Conservation (phyloP, 1,140 invertebrate genomes). For the Tachypleus tridentatus region DNA sequence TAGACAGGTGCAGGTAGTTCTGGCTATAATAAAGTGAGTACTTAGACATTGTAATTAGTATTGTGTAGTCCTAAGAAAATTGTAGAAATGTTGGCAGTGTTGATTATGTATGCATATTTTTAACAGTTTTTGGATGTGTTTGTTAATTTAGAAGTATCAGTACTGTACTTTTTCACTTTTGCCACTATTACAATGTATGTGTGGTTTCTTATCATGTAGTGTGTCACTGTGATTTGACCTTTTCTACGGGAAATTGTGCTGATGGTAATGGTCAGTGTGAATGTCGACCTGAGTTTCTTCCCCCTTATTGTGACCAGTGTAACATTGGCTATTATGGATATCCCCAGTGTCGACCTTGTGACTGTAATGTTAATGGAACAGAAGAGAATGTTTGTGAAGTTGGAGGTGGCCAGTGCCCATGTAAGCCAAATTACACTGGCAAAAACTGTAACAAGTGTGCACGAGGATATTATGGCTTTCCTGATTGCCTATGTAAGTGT, state of each 20-base stretch:
- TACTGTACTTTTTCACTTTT: too few relatives aligned
- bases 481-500: constrained; percentile 68
- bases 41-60: too few relatives aligned
- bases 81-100: too few relatives aligned
- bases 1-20: too few relatives aligned
- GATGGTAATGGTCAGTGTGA: constrained; percentile 85
- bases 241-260: constrained; percentile 87
- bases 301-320: constrained; percentile 71
- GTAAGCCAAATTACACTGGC: constrained; percentile 77
- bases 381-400: constrained; percentile 70
- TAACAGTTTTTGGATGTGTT: too few relatives aligned
- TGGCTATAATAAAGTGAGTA: too few relatives aligned
- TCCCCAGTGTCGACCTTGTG: constrained; percentile 85
- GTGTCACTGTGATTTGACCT: constrained; percentile 72
- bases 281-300: constrained; percentile 65
- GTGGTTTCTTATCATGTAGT: constrained; percentile 43
- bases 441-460: constrained; percentile 76
- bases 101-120: too few relatives aligned
- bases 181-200: too few relatives aligned
- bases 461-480: constrained; percentile 79
- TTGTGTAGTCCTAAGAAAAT: too few relatives aligned
- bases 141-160: too few relatives aligned
- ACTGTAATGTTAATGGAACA: constrained; percentile 86
- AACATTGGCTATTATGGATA: constrained; percentile 86
- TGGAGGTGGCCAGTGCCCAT: constrained; percentile 68